phyloP scores from a whole-genome alignment of 2,888 invertebrate species.

The Abscondita cerata region DNA sequence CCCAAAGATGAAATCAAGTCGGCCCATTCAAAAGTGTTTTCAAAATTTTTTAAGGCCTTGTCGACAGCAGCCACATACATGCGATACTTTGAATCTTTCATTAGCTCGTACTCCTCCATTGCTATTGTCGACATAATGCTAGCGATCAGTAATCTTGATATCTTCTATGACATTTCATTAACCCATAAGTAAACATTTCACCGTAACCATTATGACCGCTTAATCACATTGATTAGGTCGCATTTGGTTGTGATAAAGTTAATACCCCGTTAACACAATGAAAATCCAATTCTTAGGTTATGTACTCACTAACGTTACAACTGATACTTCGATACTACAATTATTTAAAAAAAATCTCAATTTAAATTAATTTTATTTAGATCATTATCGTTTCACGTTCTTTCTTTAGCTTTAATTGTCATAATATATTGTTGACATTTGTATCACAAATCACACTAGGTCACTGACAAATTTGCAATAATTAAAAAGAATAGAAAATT shows the following conservation, averaged over 20 bases:
- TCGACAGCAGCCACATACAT: slow-evolving; percentile 83
- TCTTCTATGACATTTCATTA: not conserved
- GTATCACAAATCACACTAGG: no score
- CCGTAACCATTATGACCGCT: not conserved
- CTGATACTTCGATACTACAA: no score
- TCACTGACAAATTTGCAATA: no score
- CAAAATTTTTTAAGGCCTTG: slow-evolving; percentile 88
- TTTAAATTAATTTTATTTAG: no score
- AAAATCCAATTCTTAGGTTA: not conserved
- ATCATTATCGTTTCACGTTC: no score
- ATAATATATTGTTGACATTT: no score
- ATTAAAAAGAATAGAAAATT: no score
- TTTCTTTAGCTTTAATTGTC: no score
- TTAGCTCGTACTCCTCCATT: slow-evolving; percentile 79
- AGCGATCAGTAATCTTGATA: not conserved
- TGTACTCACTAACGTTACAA: no score
- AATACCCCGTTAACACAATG: not conserved
- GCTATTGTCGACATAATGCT: slow-evolving; percentile 62
- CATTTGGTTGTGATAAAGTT: not conserved
- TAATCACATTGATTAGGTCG: not conserved
- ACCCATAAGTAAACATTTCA: not conserved
- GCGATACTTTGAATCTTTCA: slow-evolving; percentile 83
- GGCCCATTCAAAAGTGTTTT: slow-evolving; percentile 95
- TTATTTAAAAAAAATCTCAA: no score
- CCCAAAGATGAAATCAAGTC: slow-evolving; percentile 90